These are phyloP conservation scores for Amphimedon queenslandica DNA, from an alignment of 37 sponge, comb jelly and placozoan species.

Conservation along the genomic window DNA sequence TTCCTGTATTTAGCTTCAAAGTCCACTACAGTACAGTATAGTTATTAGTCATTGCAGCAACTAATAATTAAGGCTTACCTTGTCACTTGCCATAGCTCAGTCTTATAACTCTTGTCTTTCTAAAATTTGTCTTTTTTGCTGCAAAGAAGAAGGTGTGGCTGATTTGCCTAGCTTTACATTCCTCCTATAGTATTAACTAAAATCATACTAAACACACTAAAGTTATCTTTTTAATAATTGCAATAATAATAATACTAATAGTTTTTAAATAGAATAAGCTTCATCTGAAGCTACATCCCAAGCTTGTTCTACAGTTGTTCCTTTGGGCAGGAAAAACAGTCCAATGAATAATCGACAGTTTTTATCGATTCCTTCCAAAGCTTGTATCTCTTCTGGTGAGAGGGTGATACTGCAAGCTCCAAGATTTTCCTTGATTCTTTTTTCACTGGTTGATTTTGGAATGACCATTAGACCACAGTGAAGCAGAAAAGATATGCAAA, in stretches of 20 bases:
- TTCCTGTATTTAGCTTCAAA: neutral
- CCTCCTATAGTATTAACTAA: too few species aligned
- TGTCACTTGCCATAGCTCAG: too few species aligned
- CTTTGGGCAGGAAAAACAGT: neutral
- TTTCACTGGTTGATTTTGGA: conserved; percentile 78
- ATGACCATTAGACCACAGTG: conserved; percentile 67
- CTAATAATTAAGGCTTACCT: neutral
- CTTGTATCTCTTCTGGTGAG: conserved; percentile 36
- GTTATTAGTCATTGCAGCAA: neutral
- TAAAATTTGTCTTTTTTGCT: too few species aligned
- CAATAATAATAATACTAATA: too few species aligned
- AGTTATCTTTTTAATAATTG: too few species aligned
- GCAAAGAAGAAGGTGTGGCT: too few species aligned
- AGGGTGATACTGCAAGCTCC: conserved; percentile 52
- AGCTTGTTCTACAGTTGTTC: neutral
- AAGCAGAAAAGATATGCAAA: conserved; percentile 62
- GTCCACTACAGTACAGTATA: neutral
- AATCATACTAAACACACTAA: too few species aligned
- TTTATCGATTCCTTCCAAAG: conserved; percentile 25
- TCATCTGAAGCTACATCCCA: conserved; percentile 6
- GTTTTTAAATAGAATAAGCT: neutral
- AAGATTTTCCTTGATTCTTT: conserved; percentile 71
- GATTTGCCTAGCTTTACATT: too few species aligned
- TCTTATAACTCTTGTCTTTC: too few species aligned
- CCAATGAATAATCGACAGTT: conserved; percentile 27